A percentile compares a stretch with the other conserved stretches of the same genome.
Conservation (phyloP, 2,113 vertebrate genomes). For the Oreochromis aureus region DNA sequence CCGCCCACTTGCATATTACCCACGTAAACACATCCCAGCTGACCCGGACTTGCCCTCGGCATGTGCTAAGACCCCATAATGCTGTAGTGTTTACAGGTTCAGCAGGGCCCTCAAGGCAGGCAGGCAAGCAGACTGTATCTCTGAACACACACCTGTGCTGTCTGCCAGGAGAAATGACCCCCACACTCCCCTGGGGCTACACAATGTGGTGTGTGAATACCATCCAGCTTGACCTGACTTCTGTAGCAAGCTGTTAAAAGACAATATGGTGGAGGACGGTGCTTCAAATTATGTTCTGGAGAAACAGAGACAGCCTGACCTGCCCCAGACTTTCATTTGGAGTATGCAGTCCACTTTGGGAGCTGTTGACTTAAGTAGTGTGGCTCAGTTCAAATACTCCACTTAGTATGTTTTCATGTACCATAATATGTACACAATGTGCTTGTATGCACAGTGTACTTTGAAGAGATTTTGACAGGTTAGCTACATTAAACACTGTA, state of each 20-base stretch:
- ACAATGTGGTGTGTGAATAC: conserved; percentile 27
- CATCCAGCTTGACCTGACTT: neutral
- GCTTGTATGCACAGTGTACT: neutral
- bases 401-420: neutral
- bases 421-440: neutral
- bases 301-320: neutral
- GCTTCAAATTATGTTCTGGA: conserved; percentile 5
- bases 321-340: neutral
- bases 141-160: conserved; percentile 51
- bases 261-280: neutral
- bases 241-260: neutral
- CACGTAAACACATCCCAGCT: conserved; percentile 30
- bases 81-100: conserved; percentile 56
- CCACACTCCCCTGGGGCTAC: conserved; percentile 2
- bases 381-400: neutral
- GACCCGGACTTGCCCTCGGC: conserved; percentile 51
- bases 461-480: neutral
- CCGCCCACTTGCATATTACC: neutral
- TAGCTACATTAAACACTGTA: neutral
- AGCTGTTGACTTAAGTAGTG: neutral
- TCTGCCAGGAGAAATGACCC: conserved; percentile 49
- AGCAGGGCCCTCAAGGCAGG: conserved; percentile 32
- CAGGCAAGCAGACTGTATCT: conserved; percentile 31
- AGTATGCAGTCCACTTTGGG: neutral
- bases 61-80: conserved; percentile 41